phyloP scores from a whole-genome alignment of 2,888 invertebrate genomes.

The Drosophila kuntzei region DNA sequence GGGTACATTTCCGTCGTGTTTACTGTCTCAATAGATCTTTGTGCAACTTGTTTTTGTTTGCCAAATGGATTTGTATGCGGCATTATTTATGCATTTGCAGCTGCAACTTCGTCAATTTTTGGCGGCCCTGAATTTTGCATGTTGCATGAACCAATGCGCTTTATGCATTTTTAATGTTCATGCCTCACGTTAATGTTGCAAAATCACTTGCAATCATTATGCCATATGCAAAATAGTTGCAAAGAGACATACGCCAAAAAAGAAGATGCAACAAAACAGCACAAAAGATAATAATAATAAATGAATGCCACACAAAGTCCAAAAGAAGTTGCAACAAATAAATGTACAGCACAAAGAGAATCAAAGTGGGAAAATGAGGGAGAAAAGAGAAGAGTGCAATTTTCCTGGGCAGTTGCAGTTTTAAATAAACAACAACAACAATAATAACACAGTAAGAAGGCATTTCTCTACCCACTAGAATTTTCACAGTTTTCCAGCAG shows the following conservation, averaged over 20 bases:
- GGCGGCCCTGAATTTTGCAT: conserved; percentile 37
- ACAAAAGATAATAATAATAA: conserved; percentile 29
- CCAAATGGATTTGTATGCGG: conserved; percentile 49
- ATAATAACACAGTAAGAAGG: conserved; percentile 18
- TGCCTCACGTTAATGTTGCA: conserved; percentile 50
- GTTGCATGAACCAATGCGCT: conserved; percentile 50
- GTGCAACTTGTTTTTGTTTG: conserved; percentile 31
- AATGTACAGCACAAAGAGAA: conserved; percentile 32
- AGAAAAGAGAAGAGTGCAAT: conserved; percentile 1
- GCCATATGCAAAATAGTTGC: conserved; percentile 46
- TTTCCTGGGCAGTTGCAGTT: conserved; percentile 39
- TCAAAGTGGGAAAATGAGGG: not conserved
- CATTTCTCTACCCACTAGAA: conserved; percentile 22
- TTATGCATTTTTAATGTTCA: conserved; percentile 73
- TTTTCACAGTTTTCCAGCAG: conserved; percentile 30
- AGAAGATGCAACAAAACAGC: conserved; percentile 14
- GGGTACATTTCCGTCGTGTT: not conserved
- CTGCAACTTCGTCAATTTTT: conserved; percentile 54
- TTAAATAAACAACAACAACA: conserved; percentile 46
- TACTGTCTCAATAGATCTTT: too few relatives aligned
- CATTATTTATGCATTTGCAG: conserved; percentile 57
- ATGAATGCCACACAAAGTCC: conserved; percentile 49
- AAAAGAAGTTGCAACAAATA: conserved; percentile 38
- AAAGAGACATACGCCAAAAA: conserved; percentile 2
- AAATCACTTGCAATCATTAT: conserved; percentile 60